Base-by-base conservation (phyloP, 2,888 invertebrate species). In the Scaptomyza parva region DNA sequence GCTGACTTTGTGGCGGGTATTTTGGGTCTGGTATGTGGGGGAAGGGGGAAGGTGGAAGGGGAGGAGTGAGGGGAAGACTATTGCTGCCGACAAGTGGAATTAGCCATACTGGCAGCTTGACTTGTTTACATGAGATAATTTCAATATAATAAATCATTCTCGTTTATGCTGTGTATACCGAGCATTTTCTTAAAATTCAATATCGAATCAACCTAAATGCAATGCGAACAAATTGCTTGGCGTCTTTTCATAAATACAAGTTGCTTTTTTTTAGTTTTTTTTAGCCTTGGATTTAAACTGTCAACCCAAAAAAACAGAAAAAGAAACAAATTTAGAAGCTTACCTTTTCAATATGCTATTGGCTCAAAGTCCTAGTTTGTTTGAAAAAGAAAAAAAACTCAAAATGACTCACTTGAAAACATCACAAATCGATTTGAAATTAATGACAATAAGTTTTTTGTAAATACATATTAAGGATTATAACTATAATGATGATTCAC, bases 81-180 rank as follows among this genome's bases (percentile, higher is more conserved):
- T 57, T 48, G 40, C 43, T 45, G 70, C 70, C 73, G 82, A 88
- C 88, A 88, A 89, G 79, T 88, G 85, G 85, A 63, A 82, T 89
- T 89, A 88, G 88, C 76, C 70, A 64, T 76, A 67, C 70, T 75
- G 83, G 78, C 86, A 88, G 89, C 80, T 88, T 86, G 82, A 89
- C 90, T 89, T 90, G 90, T 90, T 90, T 90, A 90, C 90, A 88
- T 64, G 82, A 89, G 91, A 89, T 90, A 89, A 89, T 87, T 83
- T 77, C 84, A 71, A 79, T 76, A 81, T 89, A 88, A 88, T 89
- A 88, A 88, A 89, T 88, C 86, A 87, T 88, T 78, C 17, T 73
- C 60, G 45, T 64, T 53, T 35, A n/a, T 33, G n/a, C 1, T 58
- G 53, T 76, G 47, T 47, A 18, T n/a, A n/a, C n/a, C 47, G 17